These are phyloP conservation scores for Phoxinus phoxinus DNA, from an alignment of 2,113 vertebrate genomes.

Conservation along the genomic window DNA sequence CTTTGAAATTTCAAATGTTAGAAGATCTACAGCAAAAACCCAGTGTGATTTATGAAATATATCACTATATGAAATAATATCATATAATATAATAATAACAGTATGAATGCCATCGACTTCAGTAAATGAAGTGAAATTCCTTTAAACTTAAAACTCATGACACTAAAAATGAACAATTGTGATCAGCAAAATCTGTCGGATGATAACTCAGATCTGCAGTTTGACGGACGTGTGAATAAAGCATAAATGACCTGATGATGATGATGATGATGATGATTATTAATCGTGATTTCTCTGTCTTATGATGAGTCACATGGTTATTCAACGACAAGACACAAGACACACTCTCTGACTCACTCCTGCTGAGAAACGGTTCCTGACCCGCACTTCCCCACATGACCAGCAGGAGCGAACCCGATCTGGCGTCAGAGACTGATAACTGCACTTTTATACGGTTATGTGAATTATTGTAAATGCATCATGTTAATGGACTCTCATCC, in stretches of 20 bases:
- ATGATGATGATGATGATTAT: neutral
- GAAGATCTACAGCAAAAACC: too few species aligned
- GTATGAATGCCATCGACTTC: too few species aligned
- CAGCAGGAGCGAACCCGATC: neutral
- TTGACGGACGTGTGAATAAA: neutral
- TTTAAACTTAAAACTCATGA: too few species aligned
- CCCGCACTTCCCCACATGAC: neutral
- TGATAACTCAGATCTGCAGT: neutral
- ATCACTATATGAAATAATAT: too few species aligned
- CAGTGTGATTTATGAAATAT: too few species aligned
- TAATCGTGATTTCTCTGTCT: neutral
- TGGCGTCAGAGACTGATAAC: neutral
- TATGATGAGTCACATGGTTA: neutral
- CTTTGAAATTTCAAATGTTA: too few species aligned
- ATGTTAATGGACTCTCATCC: neutral
- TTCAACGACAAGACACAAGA: neutral
- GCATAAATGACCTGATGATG: neutral
- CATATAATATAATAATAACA: too few species aligned
- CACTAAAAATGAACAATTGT: neutral
- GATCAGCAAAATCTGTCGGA: neutral
- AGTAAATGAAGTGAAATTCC: too few species aligned
- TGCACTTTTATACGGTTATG: neutral
- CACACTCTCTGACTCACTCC: neutral
- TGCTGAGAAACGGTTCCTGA: neutral
- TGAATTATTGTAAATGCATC: constrained; percentile 5